phyloP scores from a whole-genome alignment of 2,113 vertebrate species.

The Acanthisitta chloris region DNA sequence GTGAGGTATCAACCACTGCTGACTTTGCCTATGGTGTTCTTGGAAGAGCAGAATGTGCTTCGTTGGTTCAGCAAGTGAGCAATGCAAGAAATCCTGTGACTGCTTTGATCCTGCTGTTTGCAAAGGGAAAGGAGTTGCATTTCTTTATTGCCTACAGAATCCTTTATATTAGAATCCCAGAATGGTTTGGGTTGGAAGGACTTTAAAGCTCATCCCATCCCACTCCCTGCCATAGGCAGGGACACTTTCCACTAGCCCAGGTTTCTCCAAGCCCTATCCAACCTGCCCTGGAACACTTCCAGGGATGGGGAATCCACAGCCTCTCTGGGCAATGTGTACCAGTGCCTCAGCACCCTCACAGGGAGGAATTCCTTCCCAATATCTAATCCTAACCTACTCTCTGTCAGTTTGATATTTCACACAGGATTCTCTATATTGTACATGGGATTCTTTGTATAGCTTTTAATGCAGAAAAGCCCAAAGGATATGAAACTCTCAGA shows the following conservation, averaged over 20 bases:
- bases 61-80: accelerated
- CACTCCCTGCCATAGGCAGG: no score
- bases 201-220: background rate
- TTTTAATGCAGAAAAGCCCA: background rate
- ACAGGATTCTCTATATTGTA: no score
- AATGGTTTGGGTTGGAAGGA: background rate
- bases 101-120: background rate
- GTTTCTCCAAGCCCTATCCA: accelerated
- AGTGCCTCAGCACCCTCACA: background rate
- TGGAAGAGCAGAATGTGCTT: background rate
- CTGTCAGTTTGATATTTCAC: no score
- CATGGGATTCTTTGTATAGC: no score
- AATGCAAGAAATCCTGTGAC: background rate
- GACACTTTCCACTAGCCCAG: background rate
- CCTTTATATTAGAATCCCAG: background rate
- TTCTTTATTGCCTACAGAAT: accelerated
- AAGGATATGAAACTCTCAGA: background rate
- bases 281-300: background rate
- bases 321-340: background rate
- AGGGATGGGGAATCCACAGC: background rate
- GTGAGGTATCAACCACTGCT: background rate
- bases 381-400: background rate
- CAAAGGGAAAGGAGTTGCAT: background rate
- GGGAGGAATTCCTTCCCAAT: background rate
- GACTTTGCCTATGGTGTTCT: background rate